Evolutionary conservation across 1,140 invertebrate genomes (phyloP), one percentile per base, ranked within the genome.

Genomic region (Lethrus apterus): DNA sequence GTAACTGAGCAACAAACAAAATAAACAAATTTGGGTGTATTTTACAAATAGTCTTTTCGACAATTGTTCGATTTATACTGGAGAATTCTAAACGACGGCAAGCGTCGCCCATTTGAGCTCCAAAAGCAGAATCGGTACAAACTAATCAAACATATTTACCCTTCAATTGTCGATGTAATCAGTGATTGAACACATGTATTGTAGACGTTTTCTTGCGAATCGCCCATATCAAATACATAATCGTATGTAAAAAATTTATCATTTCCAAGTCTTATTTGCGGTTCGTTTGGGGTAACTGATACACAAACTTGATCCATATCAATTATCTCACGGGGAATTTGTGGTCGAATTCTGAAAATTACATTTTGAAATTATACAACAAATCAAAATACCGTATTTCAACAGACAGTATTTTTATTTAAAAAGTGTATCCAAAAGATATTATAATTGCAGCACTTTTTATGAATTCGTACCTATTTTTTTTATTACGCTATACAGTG

Each of bases 231-330:
- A 64, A 96, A 94, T 3, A 98, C 93, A 72, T 88, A 85, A 71
- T 99, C 93, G 68, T 95, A 99, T 4, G 96, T 98, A 72, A 98
- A 99, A 23, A 87, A 83, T 63, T 94, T 89, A 67, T 98, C 93
- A 11, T 86, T 83, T 33, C 93, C 94, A 4, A 99, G 74, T 48
- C 90, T 85, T 1, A 98, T 82, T 65, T 98, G 91, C 0, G 93
- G 88, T 54, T 93, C 89, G 1, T 81, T 84, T 2, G 84, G 78
- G 8, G 90, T 83, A 4, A 95, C 90, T 34, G 78, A 74, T 0
- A 93, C 96, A 66, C 94, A 98, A 32, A 93, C 77, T 44, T 91
- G 81, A 69, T 92, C 97, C 79, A 92, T 90, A 60, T 97, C 94
- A 29, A 97, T 89, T 52, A 91, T 78, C 67, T 99, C 94, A 13